Evolutionary conservation across 2,888 invertebrate species (phyloP), one percentile per base, ranked within the genome.

Genomic region (Aproaerema taeniolella): DNA sequence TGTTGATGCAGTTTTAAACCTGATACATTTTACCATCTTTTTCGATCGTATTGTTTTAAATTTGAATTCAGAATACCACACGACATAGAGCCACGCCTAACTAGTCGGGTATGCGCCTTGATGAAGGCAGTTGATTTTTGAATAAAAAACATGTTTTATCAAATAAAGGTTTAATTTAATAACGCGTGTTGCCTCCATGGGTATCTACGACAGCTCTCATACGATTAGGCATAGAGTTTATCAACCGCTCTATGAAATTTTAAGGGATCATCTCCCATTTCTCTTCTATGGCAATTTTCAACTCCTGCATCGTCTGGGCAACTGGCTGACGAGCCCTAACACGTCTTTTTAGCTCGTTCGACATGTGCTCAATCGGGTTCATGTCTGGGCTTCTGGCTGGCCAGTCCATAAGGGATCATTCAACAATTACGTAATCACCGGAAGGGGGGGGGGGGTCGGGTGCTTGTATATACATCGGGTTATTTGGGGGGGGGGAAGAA

Each of bases 311-410:
- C 29, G 32, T 39, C 10, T 28, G 39, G 16, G 39, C 10, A 33
- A 28, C 39, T 33, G 33, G 29, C 17, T 39, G 39, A 26, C 28
- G 32, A 33, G 29, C 28, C 33, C 39, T 14, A 32, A 38, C 33
- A 33, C 15, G n/a, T n/a, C n/a, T n/a, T n/a, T n/a, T n/a, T n/a
- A n/a, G n/a, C n/a, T n/a, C n/a, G n/a, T n/a, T n/a, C n/a, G n/a
- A n/a, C n/a, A n/a, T n/a, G n/a, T n/a, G n/a, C n/a, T n/a, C n/a
- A n/a, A n/a, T n/a, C n/a, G n/a, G n/a, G n/a, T n/a, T n/a, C n/a
- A n/a, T n/a, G n/a, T n/a, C n/a, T n/a, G n/a, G n/a, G n/a, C n/a
- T n/a, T n/a, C n/a, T n/a, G n/a, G n/a, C n/a, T n/a, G n/a, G n/a
- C n/a, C n/a, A n/a, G n/a, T n/a, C n/a, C n/a, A n/a, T n/a, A n/a